phyloP scores from a whole-genome alignment of 2,113 vertebrate genomes.

The Chamaetylas fuelleborni region DNA sequence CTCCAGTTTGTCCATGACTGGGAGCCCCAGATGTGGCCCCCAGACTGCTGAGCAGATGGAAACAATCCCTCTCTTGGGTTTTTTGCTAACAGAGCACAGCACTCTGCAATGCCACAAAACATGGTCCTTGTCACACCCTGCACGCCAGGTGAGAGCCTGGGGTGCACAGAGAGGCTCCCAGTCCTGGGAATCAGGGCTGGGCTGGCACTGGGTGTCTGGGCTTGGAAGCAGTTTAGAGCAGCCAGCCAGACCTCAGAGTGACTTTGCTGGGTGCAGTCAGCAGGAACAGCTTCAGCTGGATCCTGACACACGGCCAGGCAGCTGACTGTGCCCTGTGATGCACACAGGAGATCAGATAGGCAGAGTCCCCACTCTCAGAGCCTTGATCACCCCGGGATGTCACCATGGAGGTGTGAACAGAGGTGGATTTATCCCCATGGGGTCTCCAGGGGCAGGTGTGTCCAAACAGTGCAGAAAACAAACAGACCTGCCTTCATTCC shows the following conservation, averaged over 20 bases:
- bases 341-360: neutral
- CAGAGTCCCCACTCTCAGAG: neutral
- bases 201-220: neutral
- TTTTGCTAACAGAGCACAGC: neutral
- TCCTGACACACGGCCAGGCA: accelerated
- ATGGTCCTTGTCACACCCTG: neutral
- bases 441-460: neutral
- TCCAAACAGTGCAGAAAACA: neutral
- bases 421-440: neutral
- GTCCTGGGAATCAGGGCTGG: neutral
- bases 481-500: neutral
- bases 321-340: neutral
- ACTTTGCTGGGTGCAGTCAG: neutral
- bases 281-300: neutral
- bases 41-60: accelerated
- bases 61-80: neutral
- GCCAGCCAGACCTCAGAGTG: neutral
- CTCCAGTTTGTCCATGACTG: neutral
- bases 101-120: neutral
- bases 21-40: neutral
- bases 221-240: neutral
- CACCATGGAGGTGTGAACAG: neutral
- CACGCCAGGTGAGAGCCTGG: neutral
- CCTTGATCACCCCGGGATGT: neutral
- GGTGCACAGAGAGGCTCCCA: neutral